phyloP scores from a whole-genome alignment of 2,888 invertebrate species.

The Coelogynopora nodosa region DNA sequence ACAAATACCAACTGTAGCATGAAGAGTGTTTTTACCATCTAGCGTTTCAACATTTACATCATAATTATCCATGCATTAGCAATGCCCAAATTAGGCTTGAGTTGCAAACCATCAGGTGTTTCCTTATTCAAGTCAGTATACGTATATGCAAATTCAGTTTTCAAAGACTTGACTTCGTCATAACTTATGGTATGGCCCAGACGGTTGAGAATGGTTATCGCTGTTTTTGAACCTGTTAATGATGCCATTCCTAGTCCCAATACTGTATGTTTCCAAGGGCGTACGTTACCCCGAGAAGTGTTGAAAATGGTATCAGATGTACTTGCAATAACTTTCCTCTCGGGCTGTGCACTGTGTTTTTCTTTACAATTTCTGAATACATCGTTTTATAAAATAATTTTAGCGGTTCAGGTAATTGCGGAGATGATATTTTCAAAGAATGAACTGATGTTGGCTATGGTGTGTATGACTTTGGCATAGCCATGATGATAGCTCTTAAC shows the following conservation, averaged over 20 bases:
- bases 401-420: neutral
- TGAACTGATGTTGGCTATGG: neutral
- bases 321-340: neutral
- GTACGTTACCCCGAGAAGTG: neutral
- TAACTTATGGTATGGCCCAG: neutral
- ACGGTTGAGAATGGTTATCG: neutral
- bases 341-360: neutral
- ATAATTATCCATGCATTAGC: conserved; percentile 45
- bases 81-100: conserved; percentile 16
- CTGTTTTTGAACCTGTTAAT: conserved; percentile 19
- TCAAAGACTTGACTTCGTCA: neutral
- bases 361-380: neutral
- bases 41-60: conserved; percentile 39
- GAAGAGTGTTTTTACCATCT: neutral
- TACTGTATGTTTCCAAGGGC: conserved; percentile 31
- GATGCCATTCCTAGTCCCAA: neutral
- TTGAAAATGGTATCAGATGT: neutral
- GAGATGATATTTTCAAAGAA: neutral
- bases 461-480: neutral
- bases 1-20: conserved; percentile 24
- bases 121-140: conserved; percentile 34
- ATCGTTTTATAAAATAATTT: neutral
- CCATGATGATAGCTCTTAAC: no score
- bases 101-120: conserved; percentile 40
- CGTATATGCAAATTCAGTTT: conserved; percentile 10